Base-by-base conservation (phyloP, 2,888 invertebrate genomes). In the Drosophila anomalata region DNA sequence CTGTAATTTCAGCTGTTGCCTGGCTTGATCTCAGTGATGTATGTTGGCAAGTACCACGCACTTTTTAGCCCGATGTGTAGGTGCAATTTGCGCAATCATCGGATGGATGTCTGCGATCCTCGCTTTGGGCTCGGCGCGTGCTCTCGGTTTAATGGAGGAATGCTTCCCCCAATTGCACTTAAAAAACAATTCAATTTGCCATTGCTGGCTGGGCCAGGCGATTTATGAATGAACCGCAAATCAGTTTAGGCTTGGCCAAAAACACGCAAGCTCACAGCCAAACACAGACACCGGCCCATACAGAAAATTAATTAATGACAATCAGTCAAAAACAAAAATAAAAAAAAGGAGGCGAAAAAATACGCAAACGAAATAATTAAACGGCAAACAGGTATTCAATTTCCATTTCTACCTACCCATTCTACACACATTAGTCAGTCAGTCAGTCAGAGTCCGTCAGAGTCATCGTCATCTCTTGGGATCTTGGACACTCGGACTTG, bases 351-450 rank as follows among this genome's bases (percentile, higher is more conserved):
- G 61, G 39, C n/a, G 29, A 60, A 62, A 75, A 87, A 77, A 82
- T 80, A 77, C 87, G 82, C 78, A 85, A 86, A 79, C 80, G 85
- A 88, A 89, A 89, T 85, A 89, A 87, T 89, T 88, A 89, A 89
- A 85, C 76, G 72, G 69, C 80, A 76, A 87, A 79, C 81, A 79
- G 83, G 87, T 86, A 87, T 85, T 70, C 48, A 67, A 77, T 73
- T 71, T 77, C 69, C 77, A 82, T 85, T 58, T 63, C 71, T 63
- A 65, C 52, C 77, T 62, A 53, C 55, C 85, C 81, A 78, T 78
- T 73, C 79, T 76, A 76, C 74, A 78, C 86, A 77, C 80, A 76
- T 77, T 79, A 84, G 80, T 79, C 83, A 79, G 71, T 67, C 57
- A 52, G 47, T 39, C 69, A 42, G 57, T 11, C 14, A 83, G 80